A percentile compares a stretch with the other conserved stretches of the same genome.
phyloP scores from a whole-genome alignment of 2,113 vertebrate species.

The Sceloporus undulatus region DNA sequence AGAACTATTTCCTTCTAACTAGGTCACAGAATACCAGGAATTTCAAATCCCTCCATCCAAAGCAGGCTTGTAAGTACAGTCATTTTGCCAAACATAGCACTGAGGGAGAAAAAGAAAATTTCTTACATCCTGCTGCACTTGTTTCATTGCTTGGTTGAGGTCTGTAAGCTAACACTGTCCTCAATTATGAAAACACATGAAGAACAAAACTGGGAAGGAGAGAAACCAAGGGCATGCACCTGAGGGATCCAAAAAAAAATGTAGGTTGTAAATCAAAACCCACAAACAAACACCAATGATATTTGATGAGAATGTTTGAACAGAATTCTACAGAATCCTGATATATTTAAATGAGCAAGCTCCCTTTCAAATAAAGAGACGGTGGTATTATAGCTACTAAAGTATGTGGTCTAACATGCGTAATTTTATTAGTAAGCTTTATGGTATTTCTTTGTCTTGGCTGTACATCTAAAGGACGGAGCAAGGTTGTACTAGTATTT shows the following conservation, averaged over 20 bases:
- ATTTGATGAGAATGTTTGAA: neutral
- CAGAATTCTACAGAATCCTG: neutral
- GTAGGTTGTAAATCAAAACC: neutral
- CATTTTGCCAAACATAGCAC: constrained; percentile 46
- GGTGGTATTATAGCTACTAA: too few relatives aligned
- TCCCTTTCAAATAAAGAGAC: neutral
- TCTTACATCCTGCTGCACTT: constrained; percentile 36
- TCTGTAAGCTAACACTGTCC: neutral
- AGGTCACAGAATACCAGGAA: constrained; percentile 63
- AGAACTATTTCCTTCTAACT: constrained; percentile 58
- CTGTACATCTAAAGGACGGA: too few relatives aligned
- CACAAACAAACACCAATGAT: neutral
- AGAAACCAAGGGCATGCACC: rapidly evolving
- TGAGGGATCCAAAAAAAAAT: neutral
- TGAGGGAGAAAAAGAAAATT: constrained; percentile 18
- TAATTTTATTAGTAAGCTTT: too few relatives aligned
- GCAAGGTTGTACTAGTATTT: too few relatives aligned
- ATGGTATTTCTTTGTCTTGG: too few relatives aligned
- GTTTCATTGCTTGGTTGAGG: constrained; percentile 21
- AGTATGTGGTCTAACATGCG: too few relatives aligned
- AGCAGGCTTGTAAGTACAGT: constrained; percentile 32
- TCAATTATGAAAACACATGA: neutral
- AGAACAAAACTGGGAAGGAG: neutral
- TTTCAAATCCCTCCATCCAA: constrained; percentile 54
- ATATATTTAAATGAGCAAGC: neutral